These are phyloP conservation scores for Clistopyga incitator DNA, from an alignment of 2,888 invertebrate species.

Conservation along the genomic window DNA sequence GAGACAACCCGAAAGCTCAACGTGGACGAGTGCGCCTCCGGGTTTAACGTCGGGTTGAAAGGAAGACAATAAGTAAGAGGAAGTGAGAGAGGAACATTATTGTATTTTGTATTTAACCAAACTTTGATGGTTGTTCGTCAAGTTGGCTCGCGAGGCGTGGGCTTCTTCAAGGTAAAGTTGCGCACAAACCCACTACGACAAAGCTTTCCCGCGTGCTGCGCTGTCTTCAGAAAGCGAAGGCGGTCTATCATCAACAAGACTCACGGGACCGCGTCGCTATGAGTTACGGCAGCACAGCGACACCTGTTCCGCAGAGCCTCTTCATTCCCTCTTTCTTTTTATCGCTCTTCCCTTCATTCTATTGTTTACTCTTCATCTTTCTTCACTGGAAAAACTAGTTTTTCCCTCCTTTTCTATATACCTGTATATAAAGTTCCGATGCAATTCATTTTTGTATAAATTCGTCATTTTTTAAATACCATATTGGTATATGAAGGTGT, in stretches of 20 bases:
- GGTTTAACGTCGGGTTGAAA: conserved; percentile 21
- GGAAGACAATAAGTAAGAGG: conserved; percentile 12
- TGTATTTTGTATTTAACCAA: conserved; percentile 62
- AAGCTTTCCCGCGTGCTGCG: conserved; percentile 8
- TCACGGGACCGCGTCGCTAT: conserved; percentile 34
- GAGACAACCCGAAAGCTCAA: conserved; percentile 42
- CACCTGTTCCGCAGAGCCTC: neutral
- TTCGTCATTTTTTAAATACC: too few relatives aligned
- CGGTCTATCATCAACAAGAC: conserved; percentile 12
- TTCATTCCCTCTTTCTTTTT: conserved; percentile 1
- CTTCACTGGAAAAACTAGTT: too few relatives aligned
- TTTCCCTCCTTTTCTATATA: too few relatives aligned
- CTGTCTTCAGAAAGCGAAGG: conserved; percentile 7
- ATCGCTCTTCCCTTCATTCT: neutral
- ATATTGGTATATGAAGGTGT: too few relatives aligned
- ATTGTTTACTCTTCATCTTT: neutral
- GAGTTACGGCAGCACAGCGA: neutral
- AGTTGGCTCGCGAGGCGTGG: conserved; percentile 25
- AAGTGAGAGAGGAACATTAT: conserved; percentile 49
- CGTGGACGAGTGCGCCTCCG: conserved; percentile 28
- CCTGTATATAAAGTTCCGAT: too few relatives aligned
- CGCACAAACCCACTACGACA: conserved; percentile 10
- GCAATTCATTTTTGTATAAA: too few relatives aligned
- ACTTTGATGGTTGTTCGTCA: conserved; percentile 55
- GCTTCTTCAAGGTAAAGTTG: conserved; percentile 27